Conservation (phyloP, 2,113 vertebrate species). For the Corythaeola cristata region DNA sequence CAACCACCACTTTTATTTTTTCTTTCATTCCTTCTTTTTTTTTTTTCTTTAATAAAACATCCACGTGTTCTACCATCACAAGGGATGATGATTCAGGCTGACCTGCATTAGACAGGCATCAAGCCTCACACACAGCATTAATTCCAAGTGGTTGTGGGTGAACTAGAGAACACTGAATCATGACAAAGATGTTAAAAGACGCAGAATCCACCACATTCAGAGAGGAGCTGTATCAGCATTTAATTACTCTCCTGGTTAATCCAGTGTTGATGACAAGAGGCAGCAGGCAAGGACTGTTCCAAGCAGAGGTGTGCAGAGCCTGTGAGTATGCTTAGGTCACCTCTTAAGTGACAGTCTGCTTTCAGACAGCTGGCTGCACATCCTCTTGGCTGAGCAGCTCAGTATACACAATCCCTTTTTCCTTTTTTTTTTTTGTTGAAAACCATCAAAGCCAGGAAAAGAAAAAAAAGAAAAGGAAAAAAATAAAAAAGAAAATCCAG, state of each 20-base stretch:
- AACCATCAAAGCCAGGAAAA: neutral
- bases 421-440: neutral
- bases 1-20: neutral
- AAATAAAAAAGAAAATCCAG: neutral
- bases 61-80: neutral
- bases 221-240: neutral
- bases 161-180: neutral
- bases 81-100: constrained; percentile 27
- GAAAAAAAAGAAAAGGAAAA: no score
- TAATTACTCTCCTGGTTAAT: neutral
- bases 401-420: neutral
- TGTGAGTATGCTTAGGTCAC: neutral
- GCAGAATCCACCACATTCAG: neutral
- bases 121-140: neutral
- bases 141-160: neutral
- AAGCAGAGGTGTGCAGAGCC: neutral
- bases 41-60: neutral
- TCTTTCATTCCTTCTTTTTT: neutral
- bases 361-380: neutral
- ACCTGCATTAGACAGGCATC: neutral
- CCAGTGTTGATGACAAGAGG: neutral
- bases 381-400: neutral
- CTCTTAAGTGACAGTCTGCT: neutral
- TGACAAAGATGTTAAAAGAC: neutral
- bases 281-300: neutral